Conservation (phyloP, 1,140 invertebrate species). For the Heterodera carotae region DNA sequence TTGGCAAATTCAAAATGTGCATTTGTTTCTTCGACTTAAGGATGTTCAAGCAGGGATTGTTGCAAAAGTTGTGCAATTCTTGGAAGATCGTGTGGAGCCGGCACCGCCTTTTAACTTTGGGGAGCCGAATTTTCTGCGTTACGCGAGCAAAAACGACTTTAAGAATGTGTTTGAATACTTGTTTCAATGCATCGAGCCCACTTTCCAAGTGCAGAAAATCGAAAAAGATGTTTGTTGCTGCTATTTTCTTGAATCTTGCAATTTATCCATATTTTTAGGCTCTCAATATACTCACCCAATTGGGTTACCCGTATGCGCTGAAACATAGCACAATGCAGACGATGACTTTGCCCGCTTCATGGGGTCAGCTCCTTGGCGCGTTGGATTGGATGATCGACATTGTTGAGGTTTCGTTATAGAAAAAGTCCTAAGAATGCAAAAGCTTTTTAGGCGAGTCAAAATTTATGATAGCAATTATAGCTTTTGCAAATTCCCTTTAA, state of each 20-base stretch:
- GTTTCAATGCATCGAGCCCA: slow-evolving; percentile 18
- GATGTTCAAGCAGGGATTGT: slow-evolving; percentile 17
- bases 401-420: slow-evolving; percentile 21
- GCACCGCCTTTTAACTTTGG: slow-evolving; percentile 15
- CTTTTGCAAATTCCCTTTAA: too few relatives aligned
- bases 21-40: neutral
- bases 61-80: slow-evolving; percentile 14
- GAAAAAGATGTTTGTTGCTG: slow-evolving; percentile 3
- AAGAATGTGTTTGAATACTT: slow-evolving; percentile 19
- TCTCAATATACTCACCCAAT: slow-evolving; percentile 22
- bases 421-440: neutral
- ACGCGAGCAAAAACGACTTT: slow-evolving; percentile 11
- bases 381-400: slow-evolving; percentile 38
- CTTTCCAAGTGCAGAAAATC: slow-evolving; percentile 16
- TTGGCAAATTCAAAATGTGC: neutral
- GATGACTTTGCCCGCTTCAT: slow-evolving; percentile 35
- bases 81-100: slow-evolving; percentile 18
- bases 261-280: slow-evolving; percentile 11
- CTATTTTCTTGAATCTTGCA: neutral
- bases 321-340: slow-evolving; percentile 43
- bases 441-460: too few relatives aligned
- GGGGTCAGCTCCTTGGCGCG: slow-evolving; percentile 26
- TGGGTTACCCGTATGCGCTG: slow-evolving; percentile 39
- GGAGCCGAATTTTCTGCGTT: slow-evolving; percentile 1
- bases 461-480: too few relatives aligned